These are phyloP conservation scores for Eueremaeus valkanovi DNA, from an alignment of 2,888 invertebrate species.

Conservation along the genomic window DNA sequence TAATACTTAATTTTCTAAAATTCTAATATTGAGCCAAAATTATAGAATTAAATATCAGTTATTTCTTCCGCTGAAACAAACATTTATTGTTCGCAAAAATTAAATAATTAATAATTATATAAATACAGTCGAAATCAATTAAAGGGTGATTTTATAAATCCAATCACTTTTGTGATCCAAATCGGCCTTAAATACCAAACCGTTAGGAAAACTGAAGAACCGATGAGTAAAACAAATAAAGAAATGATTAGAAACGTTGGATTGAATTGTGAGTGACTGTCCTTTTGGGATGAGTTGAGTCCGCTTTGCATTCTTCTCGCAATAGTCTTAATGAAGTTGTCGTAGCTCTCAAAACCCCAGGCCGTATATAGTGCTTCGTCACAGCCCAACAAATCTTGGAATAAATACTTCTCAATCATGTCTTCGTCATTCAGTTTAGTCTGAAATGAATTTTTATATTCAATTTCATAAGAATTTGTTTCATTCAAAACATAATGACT, in stretches of 20 bases:
- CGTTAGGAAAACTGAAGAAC: background rate
- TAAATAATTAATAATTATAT: background rate
- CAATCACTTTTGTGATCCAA: slow-evolving; percentile 7
- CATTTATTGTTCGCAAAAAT: background rate
- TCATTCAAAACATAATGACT: background rate
- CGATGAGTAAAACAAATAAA: background rate
- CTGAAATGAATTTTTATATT: background rate
- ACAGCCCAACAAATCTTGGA: background rate
- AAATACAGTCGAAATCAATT: background rate
- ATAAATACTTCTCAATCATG: background rate
- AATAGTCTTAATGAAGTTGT: background rate
- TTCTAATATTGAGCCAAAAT: too few relatives aligned
- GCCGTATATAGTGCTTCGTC: background rate
- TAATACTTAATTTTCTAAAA: too few relatives aligned
- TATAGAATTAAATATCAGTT: too few relatives aligned
- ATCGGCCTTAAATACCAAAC: background rate
- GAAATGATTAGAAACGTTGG: background rate
- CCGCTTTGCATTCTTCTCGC: background rate
- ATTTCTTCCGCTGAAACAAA: background rate
- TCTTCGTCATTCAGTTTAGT: background rate
- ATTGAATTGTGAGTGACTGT: background rate
- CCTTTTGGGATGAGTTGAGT: background rate
- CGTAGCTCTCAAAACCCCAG: background rate
- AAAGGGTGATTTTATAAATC: background rate
- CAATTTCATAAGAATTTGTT: background rate